These are phyloP conservation scores for Patiria pectinifera DNA, from an alignment of 53 echinoderm and acorn worm species.

Conservation along the genomic window DNA sequence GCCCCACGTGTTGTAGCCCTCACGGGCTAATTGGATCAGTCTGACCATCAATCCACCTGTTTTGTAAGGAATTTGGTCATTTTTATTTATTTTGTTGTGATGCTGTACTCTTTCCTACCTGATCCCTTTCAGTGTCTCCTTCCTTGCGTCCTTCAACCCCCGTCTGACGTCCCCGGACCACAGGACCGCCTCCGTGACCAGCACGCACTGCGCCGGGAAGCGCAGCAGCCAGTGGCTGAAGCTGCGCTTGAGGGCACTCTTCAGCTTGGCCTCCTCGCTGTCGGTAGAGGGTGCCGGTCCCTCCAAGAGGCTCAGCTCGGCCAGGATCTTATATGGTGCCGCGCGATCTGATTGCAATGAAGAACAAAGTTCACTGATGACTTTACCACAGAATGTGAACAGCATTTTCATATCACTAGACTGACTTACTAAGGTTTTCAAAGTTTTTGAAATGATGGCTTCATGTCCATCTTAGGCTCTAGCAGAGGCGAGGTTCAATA, in stretches of 20 bases:
- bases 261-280: constrained; percentile 62
- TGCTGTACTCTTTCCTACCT: constrained; percentile 14
- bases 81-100: not conserved
- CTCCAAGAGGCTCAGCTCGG: constrained; percentile 78
- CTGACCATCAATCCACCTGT: no score
- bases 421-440: no score
- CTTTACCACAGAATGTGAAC: not conserved
- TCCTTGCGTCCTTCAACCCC: constrained; percentile 63
- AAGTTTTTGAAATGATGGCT: no score
- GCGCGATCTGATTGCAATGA: constrained; percentile 22
- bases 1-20: no score
- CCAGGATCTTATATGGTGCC: constrained; percentile 79
- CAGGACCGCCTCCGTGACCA: constrained; percentile 82
- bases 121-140: constrained; percentile 36
- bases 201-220: constrained; percentile 87
- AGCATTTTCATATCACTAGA: no score
- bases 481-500: no score
- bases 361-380: not conserved
- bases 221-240: constrained; percentile 93
- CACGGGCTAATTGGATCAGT: no score
- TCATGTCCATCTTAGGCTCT: no score
- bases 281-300: constrained; percentile 28
- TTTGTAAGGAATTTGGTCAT: no score
- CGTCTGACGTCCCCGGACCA: constrained; percentile 78
- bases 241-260: constrained; percentile 83